Percentiles rank a stretch among this genome's conserved stretches.
phyloP scores from a whole-genome alignment of 2,888 invertebrate genomes.

The Eudasyphora cyanicolor region DNA sequence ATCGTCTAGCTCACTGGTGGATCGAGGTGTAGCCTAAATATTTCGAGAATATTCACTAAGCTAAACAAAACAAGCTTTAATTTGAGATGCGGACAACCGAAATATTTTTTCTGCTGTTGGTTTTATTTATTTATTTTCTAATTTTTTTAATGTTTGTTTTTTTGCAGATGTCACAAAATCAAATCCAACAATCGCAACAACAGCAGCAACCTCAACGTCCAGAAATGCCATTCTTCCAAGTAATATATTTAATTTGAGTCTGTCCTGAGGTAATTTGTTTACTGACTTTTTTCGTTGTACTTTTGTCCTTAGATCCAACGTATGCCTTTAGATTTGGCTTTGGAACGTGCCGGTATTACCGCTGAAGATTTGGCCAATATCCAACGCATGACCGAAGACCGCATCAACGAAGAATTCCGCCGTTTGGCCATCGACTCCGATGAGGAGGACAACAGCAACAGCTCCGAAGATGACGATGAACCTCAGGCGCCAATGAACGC shows the following conservation, averaged over 20 bases:
- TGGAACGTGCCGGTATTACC: slow-evolving; percentile 79
- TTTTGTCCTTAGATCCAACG: slow-evolving; percentile 74
- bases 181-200: slow-evolving; percentile 17
- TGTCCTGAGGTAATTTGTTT: not conserved
- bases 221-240: slow-evolving; percentile 73
- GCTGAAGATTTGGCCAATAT: slow-evolving; percentile 79
- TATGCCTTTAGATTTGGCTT: slow-evolving; percentile 78
- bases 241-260: slow-evolving; percentile 53
- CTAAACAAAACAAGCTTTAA: too few relatives aligned
- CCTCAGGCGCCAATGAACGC: slow-evolving; percentile 40
- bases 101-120: too few relatives aligned
- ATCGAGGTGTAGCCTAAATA: too few relatives aligned
- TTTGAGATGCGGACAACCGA: too few relatives aligned
- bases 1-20: too few relatives aligned
- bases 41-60: too few relatives aligned
- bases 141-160: too few relatives aligned
- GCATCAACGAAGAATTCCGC: slow-evolving; percentile 78
- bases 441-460: slow-evolving; percentile 70
- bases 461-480: slow-evolving; percentile 72
- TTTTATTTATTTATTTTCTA: too few relatives aligned
- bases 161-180: too few relatives aligned
- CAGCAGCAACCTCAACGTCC: slow-evolving; percentile 73
- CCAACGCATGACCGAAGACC: slow-evolving; percentile 79
- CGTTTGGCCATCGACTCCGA: slow-evolving; percentile 75
- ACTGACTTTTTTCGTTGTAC: not conserved